phyloP scores from a whole-genome alignment of 2,888 invertebrate genomes.

The Drosophila testacea region DNA sequence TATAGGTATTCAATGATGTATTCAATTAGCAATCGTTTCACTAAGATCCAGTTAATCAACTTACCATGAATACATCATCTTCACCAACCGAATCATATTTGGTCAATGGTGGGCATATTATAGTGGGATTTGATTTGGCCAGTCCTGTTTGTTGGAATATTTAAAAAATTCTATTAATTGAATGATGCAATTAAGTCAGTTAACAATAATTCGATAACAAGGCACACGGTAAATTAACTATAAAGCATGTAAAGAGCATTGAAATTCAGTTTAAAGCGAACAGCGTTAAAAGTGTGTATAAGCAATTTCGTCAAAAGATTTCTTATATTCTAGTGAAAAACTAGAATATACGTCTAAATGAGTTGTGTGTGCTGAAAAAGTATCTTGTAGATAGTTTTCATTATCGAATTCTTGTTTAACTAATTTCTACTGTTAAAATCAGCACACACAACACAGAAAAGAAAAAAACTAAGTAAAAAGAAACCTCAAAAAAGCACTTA shows the following conservation, averaged over 20 bases:
- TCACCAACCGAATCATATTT: constrained; percentile 92
- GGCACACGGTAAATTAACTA: constrained; percentile 69
- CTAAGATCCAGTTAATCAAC: constrained; percentile 48
- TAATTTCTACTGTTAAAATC: background rate
- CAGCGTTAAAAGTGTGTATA: constrained; percentile 37
- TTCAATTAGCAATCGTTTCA: background rate
- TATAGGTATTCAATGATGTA: constrained; percentile 54
- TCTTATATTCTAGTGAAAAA: constrained; percentile 19
- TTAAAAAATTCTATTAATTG: constrained; percentile 15
- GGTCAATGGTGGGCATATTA: constrained; percentile 84
- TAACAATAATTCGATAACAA: constrained; percentile 8
- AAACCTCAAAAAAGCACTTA: constrained; percentile 66
- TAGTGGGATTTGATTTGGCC: constrained; percentile 90
- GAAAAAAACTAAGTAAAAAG: constrained; percentile 31
- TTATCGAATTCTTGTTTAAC: background rate
- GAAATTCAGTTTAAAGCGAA: constrained; percentile 27
- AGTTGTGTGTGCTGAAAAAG: constrained; percentile 19
- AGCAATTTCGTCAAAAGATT: constrained; percentile 21
- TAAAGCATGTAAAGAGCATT: constrained; percentile 39
- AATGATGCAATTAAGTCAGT: background rate
- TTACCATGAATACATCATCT: constrained; percentile 97
- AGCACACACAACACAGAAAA: constrained; percentile 14
- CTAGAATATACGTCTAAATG: constrained; percentile 7
- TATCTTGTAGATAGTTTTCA: background rate
- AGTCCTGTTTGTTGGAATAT: constrained; percentile 87